phyloP scores from a whole-genome alignment of 2,113 vertebrate genomes.

The Hippocampus barbouri region DNA sequence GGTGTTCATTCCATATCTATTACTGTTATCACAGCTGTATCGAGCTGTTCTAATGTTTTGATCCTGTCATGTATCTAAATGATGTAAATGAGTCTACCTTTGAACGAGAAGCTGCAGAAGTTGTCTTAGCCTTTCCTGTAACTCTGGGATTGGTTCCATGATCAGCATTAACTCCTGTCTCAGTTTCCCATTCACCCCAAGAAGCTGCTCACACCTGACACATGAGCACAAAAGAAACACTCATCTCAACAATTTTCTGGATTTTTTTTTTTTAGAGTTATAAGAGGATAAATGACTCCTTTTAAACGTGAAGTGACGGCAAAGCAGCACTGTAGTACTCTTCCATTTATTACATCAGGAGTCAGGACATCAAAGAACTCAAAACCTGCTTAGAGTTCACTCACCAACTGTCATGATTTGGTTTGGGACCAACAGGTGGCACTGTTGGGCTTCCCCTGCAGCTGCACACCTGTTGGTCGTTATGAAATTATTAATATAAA shows the following conservation, averaged over 20 bases:
- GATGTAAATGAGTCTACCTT: conserved; percentile 71
- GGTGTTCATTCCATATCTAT: not conserved
- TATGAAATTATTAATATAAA: too few relatives aligned
- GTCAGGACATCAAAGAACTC: too few relatives aligned
- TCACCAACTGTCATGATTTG: too few relatives aligned
- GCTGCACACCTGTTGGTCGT: too few relatives aligned
- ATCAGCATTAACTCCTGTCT: conserved; percentile 78
- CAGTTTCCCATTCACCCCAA: conserved; percentile 82
- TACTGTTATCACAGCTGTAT: not conserved
- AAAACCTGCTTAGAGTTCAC: not conserved
- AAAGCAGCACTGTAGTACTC: too few relatives aligned
- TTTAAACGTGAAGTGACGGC: not conserved
- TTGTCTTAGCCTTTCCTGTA: conserved; percentile 71
- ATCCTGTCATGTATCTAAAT: not conserved
- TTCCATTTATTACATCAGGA: too few relatives aligned
- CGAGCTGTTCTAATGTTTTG: not conserved
- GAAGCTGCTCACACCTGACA: conserved; percentile 84
- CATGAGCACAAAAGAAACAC: not conserved
- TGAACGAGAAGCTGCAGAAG: conserved; percentile 79
- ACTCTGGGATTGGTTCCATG: conserved; percentile 64
- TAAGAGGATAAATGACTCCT: not conserved
- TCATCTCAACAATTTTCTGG: not conserved
- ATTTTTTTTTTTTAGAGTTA: not conserved
- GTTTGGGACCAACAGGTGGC: too few relatives aligned
- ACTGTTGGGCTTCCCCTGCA: too few relatives aligned